Evolutionary conservation across 2,888 invertebrate species (phyloP).

Genomic region (Drosophila anomalipes): DNA sequence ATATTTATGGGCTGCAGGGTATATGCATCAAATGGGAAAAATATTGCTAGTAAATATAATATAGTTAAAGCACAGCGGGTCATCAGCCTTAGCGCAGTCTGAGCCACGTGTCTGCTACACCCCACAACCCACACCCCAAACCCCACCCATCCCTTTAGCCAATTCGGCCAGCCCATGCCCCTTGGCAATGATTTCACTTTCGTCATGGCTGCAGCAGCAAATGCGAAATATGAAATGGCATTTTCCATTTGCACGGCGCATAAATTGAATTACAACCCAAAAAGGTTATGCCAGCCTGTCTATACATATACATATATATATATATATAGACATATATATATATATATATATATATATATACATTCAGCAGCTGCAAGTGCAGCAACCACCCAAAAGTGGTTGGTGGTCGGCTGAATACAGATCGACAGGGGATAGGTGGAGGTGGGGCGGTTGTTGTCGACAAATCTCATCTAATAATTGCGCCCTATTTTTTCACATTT

Average conservation of each 20-base stretch:
- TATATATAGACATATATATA: background rate
- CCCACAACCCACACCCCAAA: background rate
- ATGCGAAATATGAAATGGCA: constrained; percentile 56
- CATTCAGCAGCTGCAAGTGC: constrained; percentile 71
- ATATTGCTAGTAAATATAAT: constrained; percentile 40
- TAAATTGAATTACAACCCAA: constrained; percentile 72
- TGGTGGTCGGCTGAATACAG: constrained; percentile 7
- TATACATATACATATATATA: background rate
- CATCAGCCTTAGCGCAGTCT: constrained; percentile 42
- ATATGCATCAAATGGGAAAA: constrained; percentile 9
- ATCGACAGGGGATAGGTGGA: too few relatives aligned
- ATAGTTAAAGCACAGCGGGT: constrained; percentile 68
- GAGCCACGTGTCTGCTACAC: constrained; percentile 51
- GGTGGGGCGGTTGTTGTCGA: constrained; percentile 1
- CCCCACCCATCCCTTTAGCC: background rate
- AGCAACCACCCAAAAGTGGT: constrained; percentile 26
- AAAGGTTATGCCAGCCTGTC: constrained; percentile 11
- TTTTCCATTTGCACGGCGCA: constrained; percentile 68
- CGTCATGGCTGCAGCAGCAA: constrained; percentile 16
- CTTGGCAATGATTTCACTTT: constrained; percentile 34
- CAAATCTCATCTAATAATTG: constrained; percentile 57
- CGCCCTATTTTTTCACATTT: constrained; percentile 6
- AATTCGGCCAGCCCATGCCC: background rate
- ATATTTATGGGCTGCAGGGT: background rate
- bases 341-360: background rate